phyloP scores from a whole-genome alignment of 2,113 vertebrate species.

The Saimiri boliviensis region DNA sequence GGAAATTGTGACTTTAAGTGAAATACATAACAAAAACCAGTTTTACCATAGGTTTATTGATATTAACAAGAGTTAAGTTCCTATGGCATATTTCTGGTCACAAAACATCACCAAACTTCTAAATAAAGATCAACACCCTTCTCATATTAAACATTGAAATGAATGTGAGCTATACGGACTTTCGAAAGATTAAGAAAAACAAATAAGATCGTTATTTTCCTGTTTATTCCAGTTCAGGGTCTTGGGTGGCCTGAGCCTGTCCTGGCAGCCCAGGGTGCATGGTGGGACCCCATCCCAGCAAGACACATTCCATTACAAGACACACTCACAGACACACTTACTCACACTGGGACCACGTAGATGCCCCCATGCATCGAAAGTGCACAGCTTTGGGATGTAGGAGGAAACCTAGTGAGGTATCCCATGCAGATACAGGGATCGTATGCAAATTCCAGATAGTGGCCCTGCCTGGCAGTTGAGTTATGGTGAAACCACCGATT shows the following conservation, averaged over 20 bases:
- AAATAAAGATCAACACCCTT: not conserved
- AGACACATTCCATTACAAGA: not conserved
- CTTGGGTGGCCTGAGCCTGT: not conserved
- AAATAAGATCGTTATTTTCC: not conserved
- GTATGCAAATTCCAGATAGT: not conserved
- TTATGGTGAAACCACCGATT: not conserved
- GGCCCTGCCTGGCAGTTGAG: not conserved
- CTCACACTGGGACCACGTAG: not conserved
- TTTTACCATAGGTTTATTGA: not conserved
- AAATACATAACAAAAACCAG: not conserved
- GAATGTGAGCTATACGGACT: not conserved
- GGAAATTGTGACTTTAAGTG: not conserved
- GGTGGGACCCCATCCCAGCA: not conserved
- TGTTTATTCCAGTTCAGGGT: not conserved
- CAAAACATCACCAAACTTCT: not conserved
- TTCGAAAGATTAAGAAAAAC: not conserved
- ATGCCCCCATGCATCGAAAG: not conserved
- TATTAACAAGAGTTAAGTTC: not conserved
- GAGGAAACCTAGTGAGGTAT: not conserved
- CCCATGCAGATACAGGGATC: not conserved
- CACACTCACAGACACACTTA: not conserved
- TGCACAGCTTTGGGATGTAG: not conserved
- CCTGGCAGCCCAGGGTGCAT: not conserved
- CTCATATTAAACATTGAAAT: not conserved
- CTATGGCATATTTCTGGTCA: not conserved